A percentile compares a stretch with the other conserved stretches of the same genome.
Conservation (phyloP, 2,797 vertebrate species). For the Anomalospiza imberbis region DNA sequence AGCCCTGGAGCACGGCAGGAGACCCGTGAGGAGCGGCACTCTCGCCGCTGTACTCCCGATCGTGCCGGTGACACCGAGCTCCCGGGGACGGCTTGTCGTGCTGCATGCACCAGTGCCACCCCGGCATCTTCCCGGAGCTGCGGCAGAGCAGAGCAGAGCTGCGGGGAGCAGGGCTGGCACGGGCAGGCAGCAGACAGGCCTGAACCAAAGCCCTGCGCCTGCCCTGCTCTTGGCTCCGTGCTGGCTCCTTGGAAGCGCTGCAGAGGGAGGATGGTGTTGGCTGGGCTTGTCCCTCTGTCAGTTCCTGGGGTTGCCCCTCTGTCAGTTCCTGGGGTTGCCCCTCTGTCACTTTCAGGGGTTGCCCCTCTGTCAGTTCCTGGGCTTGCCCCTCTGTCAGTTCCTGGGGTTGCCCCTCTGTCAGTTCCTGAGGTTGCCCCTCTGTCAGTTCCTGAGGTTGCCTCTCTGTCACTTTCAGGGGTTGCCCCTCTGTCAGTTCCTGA, state of each 20-base stretch:
- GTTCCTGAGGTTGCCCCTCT: accelerated
- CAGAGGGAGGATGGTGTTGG: background rate
- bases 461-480: accelerated
- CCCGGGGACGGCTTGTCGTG: background rate
- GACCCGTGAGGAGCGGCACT: accelerated
- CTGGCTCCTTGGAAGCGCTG: background rate
- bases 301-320: too few species aligned
- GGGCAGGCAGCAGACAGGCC: background rate
- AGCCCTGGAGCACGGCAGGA: background rate
- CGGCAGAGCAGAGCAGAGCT: background rate
- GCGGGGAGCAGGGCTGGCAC: background rate
- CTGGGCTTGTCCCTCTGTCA: background rate
- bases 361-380: background rate
- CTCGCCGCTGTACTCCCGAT: accelerated
- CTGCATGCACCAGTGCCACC: accelerated
- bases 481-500: background rate
- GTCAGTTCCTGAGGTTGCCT: accelerated
- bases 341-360: background rate
- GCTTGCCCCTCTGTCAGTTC: too few species aligned
- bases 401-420: background rate
- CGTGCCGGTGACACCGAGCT: background rate
- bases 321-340: accelerated
- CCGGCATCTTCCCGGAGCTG: background rate
- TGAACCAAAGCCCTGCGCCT: background rate
- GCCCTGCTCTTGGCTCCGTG: background rate